Evolutionary conservation across 92 coral and sea anemone species (phyloP).

Genomic region (Siderastrea siderea): DNA sequence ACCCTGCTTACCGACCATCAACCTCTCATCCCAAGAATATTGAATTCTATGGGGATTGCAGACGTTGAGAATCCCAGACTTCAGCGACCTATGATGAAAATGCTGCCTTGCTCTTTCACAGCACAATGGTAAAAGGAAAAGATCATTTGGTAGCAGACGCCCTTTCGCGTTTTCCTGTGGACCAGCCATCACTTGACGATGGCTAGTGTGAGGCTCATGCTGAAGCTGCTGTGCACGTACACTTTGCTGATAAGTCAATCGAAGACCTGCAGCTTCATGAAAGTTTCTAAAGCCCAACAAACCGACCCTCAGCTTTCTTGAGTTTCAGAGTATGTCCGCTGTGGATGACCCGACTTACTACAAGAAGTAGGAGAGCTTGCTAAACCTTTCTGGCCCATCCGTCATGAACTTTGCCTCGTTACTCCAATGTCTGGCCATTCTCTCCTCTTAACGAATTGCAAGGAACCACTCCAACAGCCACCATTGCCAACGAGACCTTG

Average conservation of each 20-base stretch:
- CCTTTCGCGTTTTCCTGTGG: slow-evolving; percentile 52
- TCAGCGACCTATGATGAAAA: no score
- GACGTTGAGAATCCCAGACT: slow-evolving; percentile 29
- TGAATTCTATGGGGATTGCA: slow-evolving; percentile 29
- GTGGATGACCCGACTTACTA: slow-evolving; percentile 37
- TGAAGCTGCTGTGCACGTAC: slow-evolving; percentile 35
- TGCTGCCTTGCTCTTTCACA: no score
- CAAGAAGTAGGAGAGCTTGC: slow-evolving; percentile 3
- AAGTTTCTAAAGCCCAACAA: slow-evolving; percentile 18
- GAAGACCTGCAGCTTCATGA: slow-evolving; percentile 28
- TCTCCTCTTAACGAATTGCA: slow-evolving; percentile 58
- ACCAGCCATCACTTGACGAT: slow-evolving; percentile 31
- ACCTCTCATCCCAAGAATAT: slow-evolving; percentile 37
- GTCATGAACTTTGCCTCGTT: slow-evolving; percentile 18
- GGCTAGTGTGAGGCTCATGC: slow-evolving; percentile 20
- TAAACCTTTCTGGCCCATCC: slow-evolving; percentile 34
- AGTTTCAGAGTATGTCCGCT: slow-evolving; percentile 6
- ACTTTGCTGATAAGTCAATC: slow-evolving; percentile 29
- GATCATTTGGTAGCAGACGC: slow-evolving; percentile 31
- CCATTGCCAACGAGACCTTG: slow-evolving; percentile 26
- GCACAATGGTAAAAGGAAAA: slow-evolving; percentile 29
- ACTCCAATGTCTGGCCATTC: neutral
- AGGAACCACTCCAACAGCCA: slow-evolving; percentile 59
- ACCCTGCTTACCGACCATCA: slow-evolving; percentile 34
- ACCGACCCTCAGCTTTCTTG: slow-evolving; percentile 11